Evolutionary conservation across 2,888 invertebrate genomes (phyloP).

Genomic region (Tetanocera ferruginea): DNA sequence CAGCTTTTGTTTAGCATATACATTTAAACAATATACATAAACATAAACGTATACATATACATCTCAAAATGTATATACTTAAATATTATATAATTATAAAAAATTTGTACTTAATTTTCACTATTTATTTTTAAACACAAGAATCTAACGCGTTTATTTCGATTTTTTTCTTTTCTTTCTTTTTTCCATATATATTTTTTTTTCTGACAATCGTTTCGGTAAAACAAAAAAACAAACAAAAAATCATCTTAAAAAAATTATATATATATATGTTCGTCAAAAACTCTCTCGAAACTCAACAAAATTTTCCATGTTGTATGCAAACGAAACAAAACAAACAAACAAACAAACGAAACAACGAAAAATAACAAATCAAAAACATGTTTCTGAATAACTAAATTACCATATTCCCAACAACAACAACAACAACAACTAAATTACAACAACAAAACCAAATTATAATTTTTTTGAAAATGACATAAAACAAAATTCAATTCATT

Average conservation of each 20-base stretch:
- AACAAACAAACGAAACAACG: conserved; percentile 47
- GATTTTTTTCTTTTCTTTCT: conserved; percentile 69
- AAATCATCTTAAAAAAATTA: conserved; percentile 66
- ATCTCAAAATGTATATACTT: conserved; percentile 8
- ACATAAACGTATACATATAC: conserved; percentile 34
- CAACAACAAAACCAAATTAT: conserved; percentile 39
- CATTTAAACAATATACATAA: conserved; percentile 38
- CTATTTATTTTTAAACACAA: conserved; percentile 61
- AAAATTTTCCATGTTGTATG: conserved; percentile 29
- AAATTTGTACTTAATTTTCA: conserved; percentile 28
- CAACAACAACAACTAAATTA: conserved; percentile 48
- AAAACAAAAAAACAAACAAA: conserved; percentile 52
- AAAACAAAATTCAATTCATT: too few species aligned
- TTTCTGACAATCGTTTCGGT: conserved; percentile 59
- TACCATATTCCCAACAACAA: conserved; percentile 46
- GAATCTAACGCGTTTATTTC: conserved; percentile 70
- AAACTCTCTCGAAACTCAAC: conserved; percentile 47
- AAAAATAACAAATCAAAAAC: conserved; percentile 43
- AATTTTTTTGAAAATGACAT: conserved; percentile 5
- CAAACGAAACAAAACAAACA: conserved; percentile 20
- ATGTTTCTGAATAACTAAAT: conserved; percentile 40
- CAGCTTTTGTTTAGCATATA: conserved; percentile 46
- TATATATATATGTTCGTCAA: conserved; percentile 70
- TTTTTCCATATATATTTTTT: conserved; percentile 62
- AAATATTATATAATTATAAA: conserved; percentile 20